These are phyloP conservation scores for Epinotia brunnichana DNA, from an alignment of 2,888 invertebrate genomes.

Conservation along the genomic window DNA sequence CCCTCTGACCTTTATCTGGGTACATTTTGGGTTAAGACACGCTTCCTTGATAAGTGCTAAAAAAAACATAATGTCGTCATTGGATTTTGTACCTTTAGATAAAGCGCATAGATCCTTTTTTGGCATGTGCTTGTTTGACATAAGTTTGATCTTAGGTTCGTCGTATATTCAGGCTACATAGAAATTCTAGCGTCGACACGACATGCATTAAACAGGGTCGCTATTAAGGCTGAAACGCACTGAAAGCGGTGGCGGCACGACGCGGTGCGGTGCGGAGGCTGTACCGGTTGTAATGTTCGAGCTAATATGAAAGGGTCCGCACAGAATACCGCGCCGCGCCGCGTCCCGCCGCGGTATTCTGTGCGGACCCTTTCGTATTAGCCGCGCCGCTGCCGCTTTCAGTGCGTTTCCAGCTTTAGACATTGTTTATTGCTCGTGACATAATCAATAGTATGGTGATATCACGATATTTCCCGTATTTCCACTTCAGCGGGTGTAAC, in stretches of 20 bases:
- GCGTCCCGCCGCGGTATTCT: no score
- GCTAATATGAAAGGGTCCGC: no score
- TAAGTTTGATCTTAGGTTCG: not conserved
- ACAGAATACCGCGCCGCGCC: no score
- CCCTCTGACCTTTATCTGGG: no score
- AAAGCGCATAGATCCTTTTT: slow-evolving; percentile 8
- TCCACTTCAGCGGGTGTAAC: no score
- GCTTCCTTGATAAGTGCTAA: not conserved
- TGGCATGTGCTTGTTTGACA: slow-evolving; percentile 13
- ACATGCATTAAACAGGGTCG: not conserved
- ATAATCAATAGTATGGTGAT: not conserved
- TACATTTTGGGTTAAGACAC: not conserved
- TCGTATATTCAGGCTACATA: not conserved
- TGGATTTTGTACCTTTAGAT: slow-evolving; percentile 14
- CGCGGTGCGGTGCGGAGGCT: no score
- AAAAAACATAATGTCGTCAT: not conserved
- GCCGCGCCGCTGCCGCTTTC: no score
- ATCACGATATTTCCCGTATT: not conserved
- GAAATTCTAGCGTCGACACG: not conserved
- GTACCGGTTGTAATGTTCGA: no score
- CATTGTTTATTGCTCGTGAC: not conserved
- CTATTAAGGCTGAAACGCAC: no score
- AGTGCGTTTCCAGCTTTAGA: no score
- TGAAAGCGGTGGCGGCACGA: no score
- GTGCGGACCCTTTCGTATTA: no score